phyloP scores from a whole-genome alignment of 1,140 invertebrate genomes.

The Drosophila nasuta region DNA sequence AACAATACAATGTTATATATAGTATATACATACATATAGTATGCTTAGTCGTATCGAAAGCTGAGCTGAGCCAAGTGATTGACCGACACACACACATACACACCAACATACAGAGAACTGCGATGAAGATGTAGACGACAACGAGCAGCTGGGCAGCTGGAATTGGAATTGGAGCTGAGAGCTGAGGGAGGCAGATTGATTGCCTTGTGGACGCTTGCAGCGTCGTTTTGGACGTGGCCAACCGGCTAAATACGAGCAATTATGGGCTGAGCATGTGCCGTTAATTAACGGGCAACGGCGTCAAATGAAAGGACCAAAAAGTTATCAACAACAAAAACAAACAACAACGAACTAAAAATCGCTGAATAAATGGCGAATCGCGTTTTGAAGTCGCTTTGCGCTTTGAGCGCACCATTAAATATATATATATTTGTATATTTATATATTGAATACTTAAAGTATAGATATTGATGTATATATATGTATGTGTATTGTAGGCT shows the following conservation, averaged over 20 bases:
- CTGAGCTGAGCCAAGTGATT: constrained; percentile 34
- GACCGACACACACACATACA: constrained; percentile 24
- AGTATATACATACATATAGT: constrained; percentile 19
- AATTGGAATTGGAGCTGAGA: background rate
- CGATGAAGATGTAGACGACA: constrained; percentile 20
- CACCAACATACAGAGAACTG: background rate
- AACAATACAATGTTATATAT: constrained; percentile 8
- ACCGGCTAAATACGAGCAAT: constrained; percentile 42
- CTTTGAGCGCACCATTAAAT: background rate
- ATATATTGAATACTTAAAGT: constrained; percentile 14
- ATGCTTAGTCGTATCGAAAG: constrained; percentile 1
- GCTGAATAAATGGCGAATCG: constrained; percentile 2
- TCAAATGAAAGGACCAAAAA: constrained; percentile 32
- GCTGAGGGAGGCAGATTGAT: constrained; percentile 26
- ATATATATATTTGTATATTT: background rate
- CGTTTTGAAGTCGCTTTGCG: constrained; percentile 11
- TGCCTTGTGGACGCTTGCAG: constrained; percentile 12
- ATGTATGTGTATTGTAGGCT: constrained; percentile 12
- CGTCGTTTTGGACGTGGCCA: constrained; percentile 11
- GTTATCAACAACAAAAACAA: constrained; percentile 15
- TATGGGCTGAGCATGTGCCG: constrained; percentile 43
- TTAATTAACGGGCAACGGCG: constrained; percentile 35
- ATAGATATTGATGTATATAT: constrained; percentile 18
- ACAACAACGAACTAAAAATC: constrained; percentile 6
- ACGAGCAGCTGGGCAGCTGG: no score